Evolutionary conservation across 2,113 vertebrate species (phyloP), one percentile per base, ranked within the genome.

Genomic region (Illadopsis cleaveri): DNA sequence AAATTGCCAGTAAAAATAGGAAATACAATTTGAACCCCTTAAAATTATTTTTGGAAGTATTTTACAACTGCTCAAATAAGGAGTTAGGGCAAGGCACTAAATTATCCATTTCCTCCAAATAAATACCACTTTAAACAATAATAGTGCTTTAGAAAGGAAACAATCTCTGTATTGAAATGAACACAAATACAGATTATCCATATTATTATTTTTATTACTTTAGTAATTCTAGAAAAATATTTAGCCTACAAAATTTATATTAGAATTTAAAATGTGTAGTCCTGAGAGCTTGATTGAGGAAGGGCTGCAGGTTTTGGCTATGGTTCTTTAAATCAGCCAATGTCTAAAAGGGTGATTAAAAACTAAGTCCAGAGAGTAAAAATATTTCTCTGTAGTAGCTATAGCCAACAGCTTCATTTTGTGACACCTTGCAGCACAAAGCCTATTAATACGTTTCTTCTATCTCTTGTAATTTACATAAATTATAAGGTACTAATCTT

Each of bases 1-100:
- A 89, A 82, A 92, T 78, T 94, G 82, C 82, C 88, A 95, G 64
- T 78, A 90, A 96, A 98, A 98, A 96, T 90, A 95, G 86, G 54
- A 96, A 95, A 90, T 91, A 60, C 86, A 96, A 96, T 94, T 95
- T 88, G 82, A 97, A 94, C 31, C 47, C 71, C 68, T 57, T 92
- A 83, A 94, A 95, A 97, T 93, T 95, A 85, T 87, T 65, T 94
- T 72, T 79, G 44, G 37, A 71, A 90, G 56, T 83, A 82, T 80
- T 96, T 97, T 94, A 95, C 53, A 92, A 85, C 47, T 75, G 30
- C 24, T 78, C 7, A 86, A 94, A 90, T 65, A 91, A 82, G 82
- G n/a, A 90, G 15, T 72, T 73, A 95, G 68, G 42, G 82, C 24
- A 94, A 94, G 31, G 64, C 81, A 85, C 40, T 27, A 92, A 94